phyloP scores from a whole-genome alignment of 2,888 invertebrate genomes.

The Aelia acuminata region DNA sequence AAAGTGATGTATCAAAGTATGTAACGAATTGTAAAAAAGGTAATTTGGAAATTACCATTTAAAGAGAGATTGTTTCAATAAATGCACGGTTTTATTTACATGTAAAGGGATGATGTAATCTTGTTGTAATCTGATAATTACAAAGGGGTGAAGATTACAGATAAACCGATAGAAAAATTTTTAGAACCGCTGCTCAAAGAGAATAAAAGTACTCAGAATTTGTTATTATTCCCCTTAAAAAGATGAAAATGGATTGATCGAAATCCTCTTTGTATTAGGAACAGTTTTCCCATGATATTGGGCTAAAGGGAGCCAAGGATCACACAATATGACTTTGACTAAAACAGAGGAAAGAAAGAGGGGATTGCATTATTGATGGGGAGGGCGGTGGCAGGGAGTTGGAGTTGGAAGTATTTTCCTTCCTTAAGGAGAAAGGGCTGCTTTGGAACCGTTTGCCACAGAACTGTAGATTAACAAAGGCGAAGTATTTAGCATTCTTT shows the following conservation, averaged over 20 bases:
- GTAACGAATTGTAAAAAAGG: no score
- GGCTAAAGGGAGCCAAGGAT: neutral
- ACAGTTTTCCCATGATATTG: neutral
- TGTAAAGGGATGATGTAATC: no score
- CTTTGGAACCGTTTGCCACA: neutral
- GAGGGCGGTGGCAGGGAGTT: constrained; percentile 5
- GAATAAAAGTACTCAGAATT: neutral
- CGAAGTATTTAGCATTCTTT: neutral
- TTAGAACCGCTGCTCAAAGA: no score
- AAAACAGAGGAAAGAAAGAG: constrained; percentile 40
- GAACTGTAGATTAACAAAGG: constrained; percentile 26
- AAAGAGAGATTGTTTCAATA: no score
- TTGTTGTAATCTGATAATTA: no score
- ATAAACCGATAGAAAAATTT: no score
- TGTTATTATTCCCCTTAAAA: neutral
- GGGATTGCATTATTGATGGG: constrained; percentile 39
- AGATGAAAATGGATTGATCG: neutral
- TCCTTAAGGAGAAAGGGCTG: neutral
- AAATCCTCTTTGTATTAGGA: constrained; percentile 33
- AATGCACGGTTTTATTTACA: no score
- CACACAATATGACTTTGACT: constrained; percentile 34
- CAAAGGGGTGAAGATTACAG: no score
- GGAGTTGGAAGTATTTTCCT: neutral
- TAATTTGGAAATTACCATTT: no score
- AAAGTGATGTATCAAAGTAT: no score